Evolutionary conservation across 2,113 vertebrate species (phyloP), one percentile per base, ranked within the genome.

Genomic region (Paraplagusia blochii): DNA sequence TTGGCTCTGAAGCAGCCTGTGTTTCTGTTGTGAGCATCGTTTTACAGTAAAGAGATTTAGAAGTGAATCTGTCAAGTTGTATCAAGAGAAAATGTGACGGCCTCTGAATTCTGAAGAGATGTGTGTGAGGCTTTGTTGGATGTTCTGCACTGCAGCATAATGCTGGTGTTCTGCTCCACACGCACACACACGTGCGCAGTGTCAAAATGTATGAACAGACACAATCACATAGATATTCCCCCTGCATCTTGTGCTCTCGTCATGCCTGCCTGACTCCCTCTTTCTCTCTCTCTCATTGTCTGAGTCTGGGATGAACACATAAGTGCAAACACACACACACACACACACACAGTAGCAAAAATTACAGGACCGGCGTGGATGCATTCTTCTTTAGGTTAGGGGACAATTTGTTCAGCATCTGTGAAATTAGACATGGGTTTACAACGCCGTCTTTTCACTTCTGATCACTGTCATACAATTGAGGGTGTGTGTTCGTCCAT

Each of bases 371-470:
- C 38, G 54, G n/a, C 69, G 64, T 56, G 44, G 79, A 62, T 69
- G 72, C 60, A 33, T 67, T 84, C 66, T 80, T 69, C 72, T 78
- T 82, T 77, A 82, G 67, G 80, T 79, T 73, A 48, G 66, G 70
- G 64, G 76, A 86, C 80, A 82, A 85, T 86, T 86, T 88, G 85
- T 85, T 88, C 82, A 88, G 79, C 73, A 76, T 85, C 82, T 88
- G 82, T 87, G 81, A 87, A 86, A 87, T 88, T 88, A 86, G 84
- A 86, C 82, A 87, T 58, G 72, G 78, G 63, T 79, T 81, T 86
- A 83, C 80, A 74, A 61, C 79, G 84, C 81, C 57, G 72, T 59
- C 76, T 76, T 84, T 87, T 87, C 81, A 87, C 64, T 85, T 79
- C 70, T 80, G 69, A 85, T 87, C 84, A 87, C 72, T 79, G 83